Percentiles rank a stretch among this genome's conserved stretches.
Conservation (phyloP, 2,888 invertebrate genomes). For the Leptinotarsa peninsularis region DNA sequence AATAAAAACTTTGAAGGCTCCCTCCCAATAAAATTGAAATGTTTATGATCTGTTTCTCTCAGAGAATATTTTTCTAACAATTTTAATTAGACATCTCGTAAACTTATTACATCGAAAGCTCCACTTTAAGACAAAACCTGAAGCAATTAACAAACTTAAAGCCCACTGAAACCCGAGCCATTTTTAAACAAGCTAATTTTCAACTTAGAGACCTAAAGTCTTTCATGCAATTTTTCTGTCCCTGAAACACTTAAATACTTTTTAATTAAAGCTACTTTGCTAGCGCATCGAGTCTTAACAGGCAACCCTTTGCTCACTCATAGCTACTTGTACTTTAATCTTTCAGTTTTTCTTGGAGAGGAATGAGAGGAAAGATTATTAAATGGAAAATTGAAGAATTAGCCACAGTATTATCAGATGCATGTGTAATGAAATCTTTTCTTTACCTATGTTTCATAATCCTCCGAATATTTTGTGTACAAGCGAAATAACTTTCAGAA, state of each 20-base stretch:
- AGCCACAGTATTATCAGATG: slow-evolving; percentile 52
- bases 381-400: slow-evolving; percentile 54
- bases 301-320: slow-evolving; percentile 56
- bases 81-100: slow-evolving; percentile 39
- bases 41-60: not conserved
- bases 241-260: slow-evolving; percentile 58
- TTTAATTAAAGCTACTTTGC: slow-evolving; percentile 59
- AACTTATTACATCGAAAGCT: slow-evolving; percentile 34
- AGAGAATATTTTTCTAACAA: slow-evolving; percentile 30
- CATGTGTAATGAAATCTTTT: slow-evolving; percentile 25
- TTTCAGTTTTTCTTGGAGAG: slow-evolving; percentile 58
- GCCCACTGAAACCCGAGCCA: slow-evolving; percentile 45
- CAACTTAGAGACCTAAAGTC: slow-evolving; percentile 48
- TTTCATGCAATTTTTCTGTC: slow-evolving; percentile 52
- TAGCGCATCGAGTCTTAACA: slow-evolving; percentile 56
- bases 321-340: slow-evolving; percentile 59
- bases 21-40: not conserved
- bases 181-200: slow-evolving; percentile 48
- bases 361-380: slow-evolving; percentile 57
- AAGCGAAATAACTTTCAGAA: no score
- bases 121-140: slow-evolving; percentile 42
- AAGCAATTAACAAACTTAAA: slow-evolving; percentile 49
- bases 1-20: not conserved
- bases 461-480: slow-evolving; percentile 35
- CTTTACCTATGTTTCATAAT: slow-evolving; percentile 36